These are phyloP conservation scores for Cercopithecus petaurista DNA, from an alignment of 2,797 vertebrate genomes.

Conservation along the genomic window DNA sequence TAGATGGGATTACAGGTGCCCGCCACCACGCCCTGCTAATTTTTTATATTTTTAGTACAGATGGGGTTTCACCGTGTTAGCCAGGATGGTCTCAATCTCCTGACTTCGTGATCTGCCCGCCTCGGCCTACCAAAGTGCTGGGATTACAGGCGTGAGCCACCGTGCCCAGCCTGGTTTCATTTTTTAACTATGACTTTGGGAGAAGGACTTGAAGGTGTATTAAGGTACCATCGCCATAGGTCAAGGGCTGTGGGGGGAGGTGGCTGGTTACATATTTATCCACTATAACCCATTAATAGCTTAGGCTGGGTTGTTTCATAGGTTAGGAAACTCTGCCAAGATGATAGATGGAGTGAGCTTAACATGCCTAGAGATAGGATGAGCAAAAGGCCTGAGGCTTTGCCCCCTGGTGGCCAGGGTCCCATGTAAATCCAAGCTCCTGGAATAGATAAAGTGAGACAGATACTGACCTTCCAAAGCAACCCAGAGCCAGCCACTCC, in stretches of 20 bases:
- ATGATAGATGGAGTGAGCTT: background rate
- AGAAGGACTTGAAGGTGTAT: background rate
- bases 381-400: background rate
- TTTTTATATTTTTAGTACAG: too few relatives aligned
- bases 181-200: background rate
- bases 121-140: too few relatives aligned
- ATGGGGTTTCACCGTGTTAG: too few relatives aligned
- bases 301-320: background rate
- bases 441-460: too few relatives aligned
- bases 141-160: too few relatives aligned
- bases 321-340: background rate
- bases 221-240: background rate
- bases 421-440: background rate
- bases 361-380: background rate
- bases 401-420: background rate
- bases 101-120: too few relatives aligned
- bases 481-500: background rate
- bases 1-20: too few relatives aligned
- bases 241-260: background rate
- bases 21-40: too few relatives aligned
- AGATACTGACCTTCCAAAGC: background rate
- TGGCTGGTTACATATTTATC: background rate
- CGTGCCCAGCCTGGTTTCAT: background rate
- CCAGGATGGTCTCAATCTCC: too few relatives aligned
- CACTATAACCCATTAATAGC: background rate